Evolutionary conservation across 2,888 invertebrate species (phyloP), one percentile per base, ranked within the genome.

Genomic region (Oithona nana): DNA sequence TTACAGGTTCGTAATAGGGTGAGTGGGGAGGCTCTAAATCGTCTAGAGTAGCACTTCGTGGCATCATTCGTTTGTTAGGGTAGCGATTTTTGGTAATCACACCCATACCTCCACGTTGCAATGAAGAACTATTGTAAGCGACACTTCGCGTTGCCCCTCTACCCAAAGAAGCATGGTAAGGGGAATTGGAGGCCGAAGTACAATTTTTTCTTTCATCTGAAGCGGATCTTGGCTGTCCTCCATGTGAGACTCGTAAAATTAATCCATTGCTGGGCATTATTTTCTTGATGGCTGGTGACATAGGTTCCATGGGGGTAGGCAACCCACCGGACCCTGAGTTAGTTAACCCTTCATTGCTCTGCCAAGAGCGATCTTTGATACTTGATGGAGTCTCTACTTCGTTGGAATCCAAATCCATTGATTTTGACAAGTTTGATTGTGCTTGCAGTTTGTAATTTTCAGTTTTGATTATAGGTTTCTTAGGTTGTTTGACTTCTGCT

Each of bases 341-440:
- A 16, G 39, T 26, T 22, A 57, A 26, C 22, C 57, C 57, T 11
- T 57, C 57, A 31, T 57, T 57, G 31, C 57, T 57, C 6, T 57
- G 57, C 57, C 57, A 57, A 29, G 31, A 39, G 8, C 24, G 31
- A 31, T 31, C 20, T 6, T 6, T 57, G 39, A 29, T n/a, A 31
- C 30, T 24, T 26, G 26, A 26, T 11, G 39, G 39, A 16, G 39
- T 16, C 26, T 54, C 54, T 30, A 20, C 22, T 22, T n/a, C 20
- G 22, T 20, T 22, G 39, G 24, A n/a, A 13, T 57, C 57, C 29
- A 57, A 31, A 28, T 57, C 57, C 57, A 57, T 57, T 1, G 57
- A 57, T 11, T 39, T 57, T 20, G 57, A 57, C 16, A 57, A 26
- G 26, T 16, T 22, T 3, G 54, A 54, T 26, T 54, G 22, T 20